Percentiles rank a stretch among this genome's conserved stretches.
phyloP scores from a whole-genome alignment of 2,113 vertebrate species.

The Corydoras sp. region DNA sequence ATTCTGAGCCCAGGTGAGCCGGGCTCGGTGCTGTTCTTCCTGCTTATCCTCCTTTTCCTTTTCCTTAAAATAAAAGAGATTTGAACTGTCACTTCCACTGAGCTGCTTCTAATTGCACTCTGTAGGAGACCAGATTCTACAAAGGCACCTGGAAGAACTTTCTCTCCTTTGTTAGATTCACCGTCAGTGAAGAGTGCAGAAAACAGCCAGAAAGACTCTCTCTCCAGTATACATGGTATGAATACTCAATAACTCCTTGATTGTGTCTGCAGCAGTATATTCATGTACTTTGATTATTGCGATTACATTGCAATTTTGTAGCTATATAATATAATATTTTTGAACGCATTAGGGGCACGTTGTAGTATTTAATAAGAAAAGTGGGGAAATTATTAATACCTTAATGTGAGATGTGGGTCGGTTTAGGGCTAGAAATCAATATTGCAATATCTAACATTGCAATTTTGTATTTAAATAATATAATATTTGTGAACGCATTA shows the following conservation, averaged over 20 bases:
- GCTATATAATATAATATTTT: no score
- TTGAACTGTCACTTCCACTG: neutral
- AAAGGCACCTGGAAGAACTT: slow-evolving; percentile 54
- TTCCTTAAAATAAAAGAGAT: neutral
- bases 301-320: no score
- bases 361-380: neutral
- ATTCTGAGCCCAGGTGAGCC: slow-evolving; percentile 56
- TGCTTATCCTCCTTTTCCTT: neutral
- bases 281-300: no score
- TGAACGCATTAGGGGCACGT: neutral
- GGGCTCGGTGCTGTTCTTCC: neutral
- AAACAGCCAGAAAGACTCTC: slow-evolving; percentile 55
- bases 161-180: slow-evolving; percentile 56
- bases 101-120: slow-evolving; percentile 7
- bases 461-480: no score
- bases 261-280: no score
- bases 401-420: no score
- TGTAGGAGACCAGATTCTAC: slow-evolving; percentile 69
- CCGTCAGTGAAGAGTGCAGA: slow-evolving; percentile 53
- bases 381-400: no score
- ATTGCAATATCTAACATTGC: no score
- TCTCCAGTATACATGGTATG: slow-evolving; percentile 66
- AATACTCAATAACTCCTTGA: neutral
- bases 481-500: no score
- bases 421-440: no score